phyloP scores from a whole-genome alignment of 2,113 vertebrate species.

The Dascyllus trimaculatus region DNA sequence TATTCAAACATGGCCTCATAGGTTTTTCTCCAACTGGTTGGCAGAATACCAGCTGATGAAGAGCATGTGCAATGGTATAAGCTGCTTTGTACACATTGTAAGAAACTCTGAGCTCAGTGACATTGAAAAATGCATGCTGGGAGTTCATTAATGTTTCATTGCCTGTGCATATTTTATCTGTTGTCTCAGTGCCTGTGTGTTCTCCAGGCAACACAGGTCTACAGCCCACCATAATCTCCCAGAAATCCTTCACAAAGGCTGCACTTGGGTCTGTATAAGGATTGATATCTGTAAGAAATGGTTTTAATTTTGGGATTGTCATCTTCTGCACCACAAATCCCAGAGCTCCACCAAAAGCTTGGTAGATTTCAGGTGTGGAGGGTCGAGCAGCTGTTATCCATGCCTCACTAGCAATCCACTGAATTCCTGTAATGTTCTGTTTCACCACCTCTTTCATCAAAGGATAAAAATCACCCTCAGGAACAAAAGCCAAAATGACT shows the following conservation, averaged over 20 bases:
- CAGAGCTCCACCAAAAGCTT: constrained; percentile 79
- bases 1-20: constrained; percentile 66
- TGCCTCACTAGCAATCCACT: constrained; percentile 87
- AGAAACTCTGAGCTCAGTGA: constrained; percentile 80
- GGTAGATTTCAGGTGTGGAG: constrained; percentile 78
- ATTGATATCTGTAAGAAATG: constrained; percentile 71
- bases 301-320: constrained; percentile 77
- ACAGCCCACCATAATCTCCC: constrained; percentile 80
- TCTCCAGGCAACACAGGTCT: constrained; percentile 25
- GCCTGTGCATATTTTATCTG: no score
- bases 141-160: constrained; percentile 72
- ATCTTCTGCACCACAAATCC: constrained; percentile 82
- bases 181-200: no score
- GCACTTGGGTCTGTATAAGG: constrained; percentile 59
- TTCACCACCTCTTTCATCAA: constrained; percentile 80
- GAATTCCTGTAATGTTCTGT: constrained; percentile 85
- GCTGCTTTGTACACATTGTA: constrained; percentile 86
- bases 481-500: constrained; percentile 83
- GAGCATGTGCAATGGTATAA: constrained; percentile 82
- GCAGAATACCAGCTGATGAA: constrained; percentile 82
- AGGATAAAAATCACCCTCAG: constrained; percentile 84
- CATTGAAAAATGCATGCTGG: constrained; percentile 80
- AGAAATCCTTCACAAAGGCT: constrained; percentile 79
- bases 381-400: constrained; percentile 79
- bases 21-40: constrained; percentile 32